Evolutionary conservation across 2,888 invertebrate genomes (phyloP).

Genomic region (Antheraea yamamai): DNA sequence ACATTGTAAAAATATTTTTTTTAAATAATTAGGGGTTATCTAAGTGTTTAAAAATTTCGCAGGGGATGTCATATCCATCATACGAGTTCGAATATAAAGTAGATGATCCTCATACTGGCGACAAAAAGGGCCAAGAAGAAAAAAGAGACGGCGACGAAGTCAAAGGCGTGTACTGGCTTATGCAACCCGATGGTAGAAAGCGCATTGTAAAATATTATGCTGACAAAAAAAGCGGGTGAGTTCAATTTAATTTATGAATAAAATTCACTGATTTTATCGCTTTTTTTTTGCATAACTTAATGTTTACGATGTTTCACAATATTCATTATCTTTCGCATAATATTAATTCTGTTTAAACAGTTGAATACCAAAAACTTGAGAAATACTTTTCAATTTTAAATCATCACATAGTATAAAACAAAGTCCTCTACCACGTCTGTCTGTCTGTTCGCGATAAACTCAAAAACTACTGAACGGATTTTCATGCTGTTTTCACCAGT

Average conservation of each 20-base stretch:
- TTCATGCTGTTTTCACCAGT: too few species aligned
- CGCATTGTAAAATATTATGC: constrained; percentile 76
- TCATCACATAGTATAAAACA: too few species aligned
- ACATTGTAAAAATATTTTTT: too few species aligned
- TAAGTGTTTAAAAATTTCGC: constrained; percentile 13
- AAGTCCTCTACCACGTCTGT: too few species aligned
- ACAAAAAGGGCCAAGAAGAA: constrained; percentile 78
- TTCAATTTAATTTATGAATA: neutral
- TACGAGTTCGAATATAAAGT: constrained; percentile 82
- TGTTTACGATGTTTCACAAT: neutral
- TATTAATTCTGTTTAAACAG: neutral
- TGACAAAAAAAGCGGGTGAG: constrained; percentile 78
- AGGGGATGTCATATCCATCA: constrained; percentile 74
- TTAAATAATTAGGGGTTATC: too few species aligned
- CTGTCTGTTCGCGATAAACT: too few species aligned
- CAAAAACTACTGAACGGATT: too few species aligned
- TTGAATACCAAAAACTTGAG: neutral
- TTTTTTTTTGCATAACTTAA: neutral
- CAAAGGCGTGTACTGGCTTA: constrained; percentile 77
- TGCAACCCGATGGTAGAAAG: constrained; percentile 78
- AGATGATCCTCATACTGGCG: constrained; percentile 80
- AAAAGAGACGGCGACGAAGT: constrained; percentile 74
- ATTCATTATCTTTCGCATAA: neutral
- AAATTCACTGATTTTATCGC: constrained; percentile 21
- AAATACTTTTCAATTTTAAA: too few species aligned